Evolutionary conservation across 2,113 vertebrate genomes (phyloP), one percentile per base, ranked within the genome.

Genomic region (Neofelis nebulosa): DNA sequence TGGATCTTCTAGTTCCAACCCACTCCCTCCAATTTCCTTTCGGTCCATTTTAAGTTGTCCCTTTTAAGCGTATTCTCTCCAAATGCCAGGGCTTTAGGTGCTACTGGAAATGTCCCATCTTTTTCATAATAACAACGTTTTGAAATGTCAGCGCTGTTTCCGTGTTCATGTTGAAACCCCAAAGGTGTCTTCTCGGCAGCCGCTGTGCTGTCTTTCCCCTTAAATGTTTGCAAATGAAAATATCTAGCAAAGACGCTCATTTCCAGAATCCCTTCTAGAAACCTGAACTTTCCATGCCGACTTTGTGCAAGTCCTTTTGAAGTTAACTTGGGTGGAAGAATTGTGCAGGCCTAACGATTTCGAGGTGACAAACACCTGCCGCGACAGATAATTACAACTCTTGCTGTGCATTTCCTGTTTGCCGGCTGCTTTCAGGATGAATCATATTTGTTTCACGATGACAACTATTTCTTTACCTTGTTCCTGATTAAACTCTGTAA

Each of bases 311-410:
- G 19, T 82, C 81, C 45, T 96, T 93, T 87, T 80, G 89, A 93
- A 87, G 83, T 57, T 69, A 95, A 97, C 74, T 89, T 1, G 1
- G 55, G 90, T 52, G 96, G 55, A 79, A 94, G 91, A 89, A 91
- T 65, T 78, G 50, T 92, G 82, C 92, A 66, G 50, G 82, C 89
- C 91, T 95, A 83, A 94, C 13, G 11, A 97, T 94, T 92, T 79
- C 7, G 14, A 97, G 83, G 96, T 93, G 95, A 87, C 93, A 98
- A 94, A 94, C 96, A 97, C 96, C 96, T 95, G 95, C 78, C 15
- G 97, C 82, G 97, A 94, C 89, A 96, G 96, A 96, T 97, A 97
- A 97, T 98, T 96, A 82, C 74, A 91, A 61, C 21, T 88, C 88
- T 96, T 89, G 88, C 61, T 66, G 90, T 83, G 92, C 5, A 1